These are phyloP conservation scores for Leptinotarsa tumamoca DNA, from an alignment of 2,888 invertebrate genomes.

Conservation along the genomic window DNA sequence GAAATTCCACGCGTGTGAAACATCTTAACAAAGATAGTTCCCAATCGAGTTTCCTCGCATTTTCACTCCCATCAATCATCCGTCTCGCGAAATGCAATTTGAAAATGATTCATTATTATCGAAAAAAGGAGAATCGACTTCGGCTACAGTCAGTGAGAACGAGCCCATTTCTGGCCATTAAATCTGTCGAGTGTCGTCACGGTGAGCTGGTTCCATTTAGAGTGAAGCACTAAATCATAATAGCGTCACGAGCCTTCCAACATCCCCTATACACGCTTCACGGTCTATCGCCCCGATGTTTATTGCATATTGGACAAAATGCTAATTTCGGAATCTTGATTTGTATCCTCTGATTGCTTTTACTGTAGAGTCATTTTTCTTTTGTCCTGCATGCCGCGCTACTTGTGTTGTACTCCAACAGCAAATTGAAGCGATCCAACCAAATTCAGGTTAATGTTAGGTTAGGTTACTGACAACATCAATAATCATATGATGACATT, in stretches of 20 bases:
- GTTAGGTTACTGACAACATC: too few species aligned
- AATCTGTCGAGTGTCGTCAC: slow-evolving; percentile 51
- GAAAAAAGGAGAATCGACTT: slow-evolving; percentile 36
- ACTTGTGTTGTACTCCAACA: too few species aligned
- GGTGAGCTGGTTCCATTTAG: slow-evolving; percentile 63
- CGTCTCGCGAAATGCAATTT: slow-evolving; percentile 7
- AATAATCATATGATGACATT: too few species aligned
- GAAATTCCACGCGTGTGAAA: too few species aligned
- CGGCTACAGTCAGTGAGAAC: slow-evolving; percentile 8
- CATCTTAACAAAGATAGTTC: neutral
- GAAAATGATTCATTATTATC: slow-evolving; percentile 42
- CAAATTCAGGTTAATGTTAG: too few species aligned
- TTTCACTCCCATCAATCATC: slow-evolving; percentile 5
- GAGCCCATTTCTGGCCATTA: slow-evolving; percentile 36
- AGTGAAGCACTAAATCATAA: slow-evolving; percentile 61
- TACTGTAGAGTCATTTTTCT: neutral
- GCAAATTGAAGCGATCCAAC: too few species aligned
- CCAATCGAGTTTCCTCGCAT: neutral
- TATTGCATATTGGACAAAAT: slow-evolving; percentile 60
- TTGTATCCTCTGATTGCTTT: slow-evolving; percentile 11
- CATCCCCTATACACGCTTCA: slow-evolving; percentile 45
- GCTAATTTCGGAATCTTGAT: slow-evolving; percentile 49
- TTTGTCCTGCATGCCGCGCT: too few species aligned
- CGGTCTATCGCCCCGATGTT: slow-evolving; percentile 54
- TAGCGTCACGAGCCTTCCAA: slow-evolving; percentile 48